Conservation (phyloP, 2,797 vertebrate genomes). For the Mormyrops attenuatus region DNA sequence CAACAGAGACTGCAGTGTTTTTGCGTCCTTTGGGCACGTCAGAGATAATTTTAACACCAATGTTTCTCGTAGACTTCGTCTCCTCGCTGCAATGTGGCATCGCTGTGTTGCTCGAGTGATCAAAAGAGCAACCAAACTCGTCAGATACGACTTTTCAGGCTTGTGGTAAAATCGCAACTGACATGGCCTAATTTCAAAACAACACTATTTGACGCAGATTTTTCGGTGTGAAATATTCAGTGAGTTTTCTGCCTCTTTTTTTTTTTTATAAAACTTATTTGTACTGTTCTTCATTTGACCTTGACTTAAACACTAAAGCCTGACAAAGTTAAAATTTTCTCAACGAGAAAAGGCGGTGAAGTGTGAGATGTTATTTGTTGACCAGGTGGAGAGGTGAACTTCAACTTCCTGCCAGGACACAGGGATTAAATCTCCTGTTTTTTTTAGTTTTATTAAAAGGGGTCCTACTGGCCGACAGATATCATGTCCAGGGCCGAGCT, state of each 20-base stretch:
- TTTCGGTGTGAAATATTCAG: neutral
- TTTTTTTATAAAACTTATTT: neutral
- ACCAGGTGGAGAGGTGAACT: neutral
- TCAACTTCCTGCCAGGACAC: neutral
- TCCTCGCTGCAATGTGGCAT: neutral
- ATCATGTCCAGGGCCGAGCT: neutral
- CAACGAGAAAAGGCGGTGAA: neutral
- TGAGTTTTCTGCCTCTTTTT: neutral
- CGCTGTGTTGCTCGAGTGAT: neutral
- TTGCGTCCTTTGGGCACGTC: neutral
- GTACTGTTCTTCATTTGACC: neutral
- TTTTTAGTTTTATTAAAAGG: neutral
- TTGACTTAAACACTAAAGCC: neutral
- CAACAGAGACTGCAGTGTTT: neutral
- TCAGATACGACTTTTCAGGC: neutral
- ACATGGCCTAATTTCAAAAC: neutral
- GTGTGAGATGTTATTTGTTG: slow-evolving; percentile 1
- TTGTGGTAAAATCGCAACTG: neutral
- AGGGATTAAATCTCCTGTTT: neutral
- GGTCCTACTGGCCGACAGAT: neutral
- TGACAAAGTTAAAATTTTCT: neutral
- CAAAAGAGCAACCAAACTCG: neutral
- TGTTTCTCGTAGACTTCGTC: neutral
- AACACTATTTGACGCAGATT: neutral
- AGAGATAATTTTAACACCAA: neutral